phyloP scores from a whole-genome alignment of 2,113 vertebrate genomes.

The Theristicus caerulescens region DNA sequence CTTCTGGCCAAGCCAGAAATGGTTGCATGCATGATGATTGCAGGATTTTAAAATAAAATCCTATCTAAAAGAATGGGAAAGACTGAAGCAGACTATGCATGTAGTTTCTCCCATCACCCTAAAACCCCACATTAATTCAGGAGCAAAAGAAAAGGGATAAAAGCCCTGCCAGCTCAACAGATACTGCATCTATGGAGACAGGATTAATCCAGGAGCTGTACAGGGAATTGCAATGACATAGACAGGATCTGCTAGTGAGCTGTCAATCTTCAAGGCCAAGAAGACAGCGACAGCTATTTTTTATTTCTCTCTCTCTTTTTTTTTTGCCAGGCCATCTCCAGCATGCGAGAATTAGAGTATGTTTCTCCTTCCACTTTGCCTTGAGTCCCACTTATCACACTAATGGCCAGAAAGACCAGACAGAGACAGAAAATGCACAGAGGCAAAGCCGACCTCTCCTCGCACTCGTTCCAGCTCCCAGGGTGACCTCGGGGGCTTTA shows the following conservation, averaged over 20 bases:
- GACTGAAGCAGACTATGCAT: neutral
- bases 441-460: neutral
- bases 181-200: neutral
- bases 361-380: neutral
- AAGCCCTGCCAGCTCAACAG: neutral
- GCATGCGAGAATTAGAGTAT: neutral
- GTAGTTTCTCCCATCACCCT: neutral
- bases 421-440: neutral
- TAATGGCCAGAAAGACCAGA: neutral
- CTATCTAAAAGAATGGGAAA: neutral
- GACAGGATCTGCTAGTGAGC: neutral
- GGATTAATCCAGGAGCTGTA: neutral
- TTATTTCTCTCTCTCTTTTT: neutral
- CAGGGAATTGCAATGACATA: neutral
- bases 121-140: neutral
- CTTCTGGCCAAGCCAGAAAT: neutral
- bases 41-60: neutral
- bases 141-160: neutral
- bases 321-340: neutral
- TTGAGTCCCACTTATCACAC: neutral
- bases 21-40: fast-evolving
- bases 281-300: neutral
- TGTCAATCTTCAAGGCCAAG: neutral
- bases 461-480: neutral
- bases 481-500: neutral